phyloP scores from a whole-genome alignment of 2,797 vertebrate species.

The Oceanodroma leucorhoa region DNA sequence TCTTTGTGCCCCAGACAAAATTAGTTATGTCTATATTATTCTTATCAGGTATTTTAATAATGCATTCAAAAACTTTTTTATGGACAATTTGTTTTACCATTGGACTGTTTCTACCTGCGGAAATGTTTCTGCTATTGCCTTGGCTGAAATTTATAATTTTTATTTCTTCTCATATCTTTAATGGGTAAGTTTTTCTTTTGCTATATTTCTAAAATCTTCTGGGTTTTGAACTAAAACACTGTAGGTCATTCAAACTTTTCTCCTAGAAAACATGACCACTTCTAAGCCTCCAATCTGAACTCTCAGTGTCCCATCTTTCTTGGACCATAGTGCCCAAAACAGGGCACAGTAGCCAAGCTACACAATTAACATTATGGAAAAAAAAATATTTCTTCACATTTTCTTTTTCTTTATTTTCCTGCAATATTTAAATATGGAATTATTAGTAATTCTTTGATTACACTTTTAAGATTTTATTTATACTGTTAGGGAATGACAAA shows the following conservation, averaged over 20 bases:
- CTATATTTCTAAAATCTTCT: not conserved
- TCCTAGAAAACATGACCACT: not conserved
- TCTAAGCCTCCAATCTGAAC: not conserved
- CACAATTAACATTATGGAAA: not conserved
- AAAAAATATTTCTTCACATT: not conserved
- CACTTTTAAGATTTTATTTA: not conserved
- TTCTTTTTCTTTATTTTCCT: not conserved
- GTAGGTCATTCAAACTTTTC: not conserved
- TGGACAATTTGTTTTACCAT: not conserved
- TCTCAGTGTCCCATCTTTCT: not conserved
- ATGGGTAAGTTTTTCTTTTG: not conserved
- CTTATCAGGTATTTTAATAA: not conserved
- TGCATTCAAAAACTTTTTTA: not conserved
- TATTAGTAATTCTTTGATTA: not conserved
- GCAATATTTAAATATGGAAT: not conserved
- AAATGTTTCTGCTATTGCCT: not conserved
- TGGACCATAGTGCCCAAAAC: not conserved
- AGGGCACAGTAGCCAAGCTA: not conserved
- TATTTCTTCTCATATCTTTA: not conserved
- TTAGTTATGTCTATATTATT: not conserved
- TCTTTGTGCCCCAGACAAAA: not conserved
- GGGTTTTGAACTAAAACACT: not conserved
- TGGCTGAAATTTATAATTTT: not conserved
- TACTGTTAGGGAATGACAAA: not conserved
- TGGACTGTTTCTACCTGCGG: not conserved